Evolutionary conservation across 2,797 vertebrate species (phyloP), one percentile per base, ranked within the genome.

Genomic region (Cebuella pygmaea): DNA sequence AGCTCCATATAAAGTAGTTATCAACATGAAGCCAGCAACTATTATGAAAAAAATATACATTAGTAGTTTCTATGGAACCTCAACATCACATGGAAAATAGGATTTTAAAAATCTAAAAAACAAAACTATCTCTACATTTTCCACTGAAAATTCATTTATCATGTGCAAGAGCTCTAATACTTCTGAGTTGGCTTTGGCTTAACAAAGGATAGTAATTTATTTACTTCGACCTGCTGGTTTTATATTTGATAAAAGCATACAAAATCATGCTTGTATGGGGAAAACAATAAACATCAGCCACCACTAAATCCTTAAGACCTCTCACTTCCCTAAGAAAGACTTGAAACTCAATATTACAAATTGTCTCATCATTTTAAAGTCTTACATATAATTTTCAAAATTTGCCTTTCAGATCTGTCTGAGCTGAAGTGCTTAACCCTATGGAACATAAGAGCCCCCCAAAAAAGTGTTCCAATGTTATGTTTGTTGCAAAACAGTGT

Each of bases 1-100:
- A 99, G 98, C 99, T 99, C 99, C 99, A 99, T 99, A 99, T 99
- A 99, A 99, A 99, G 98, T 99, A 99, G 98, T 99, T 99, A 99
- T 99, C 99, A 99, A 99, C 99, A 78, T 99, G 99, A 97, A 99
- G 99, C 99, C 99, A 99, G 99, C 99, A 99, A 98, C 99, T 99
- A 89, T 84, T 36, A 90, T 0, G 46, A 41, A 95, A 95, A 98
- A 46, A 98, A 86, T 4, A 52, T 78, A 84, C 67, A 93, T 22
- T 78, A 88, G 85, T 52, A 46, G 75, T 85, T 1, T 87, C 67
- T 86, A 27, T 93, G 92, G 33, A 36, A 84, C 17, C 33, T 93
- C 26, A 75, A 44, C 57, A 46, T 17, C 24, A 67, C 27, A 96
- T 89, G 90, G 8, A 61, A 97, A 97, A 46, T 1, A 27, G 14